These are phyloP conservation scores for Zeus faber DNA, from an alignment of 2,113 vertebrate species.

Conservation along the genomic window DNA sequence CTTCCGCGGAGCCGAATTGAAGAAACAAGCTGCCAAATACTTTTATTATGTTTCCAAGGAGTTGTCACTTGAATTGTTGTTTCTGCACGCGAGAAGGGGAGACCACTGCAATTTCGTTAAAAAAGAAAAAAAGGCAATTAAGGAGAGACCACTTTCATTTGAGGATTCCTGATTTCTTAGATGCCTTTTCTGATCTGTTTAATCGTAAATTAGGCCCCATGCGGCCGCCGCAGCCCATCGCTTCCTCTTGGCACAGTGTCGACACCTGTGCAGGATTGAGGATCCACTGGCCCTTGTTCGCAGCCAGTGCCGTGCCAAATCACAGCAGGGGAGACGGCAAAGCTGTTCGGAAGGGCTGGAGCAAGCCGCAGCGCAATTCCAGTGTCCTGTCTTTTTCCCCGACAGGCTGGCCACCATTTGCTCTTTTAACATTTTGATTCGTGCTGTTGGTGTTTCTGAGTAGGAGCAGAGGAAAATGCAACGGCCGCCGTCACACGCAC, in stretches of 20 bases:
- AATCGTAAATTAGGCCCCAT: no score
- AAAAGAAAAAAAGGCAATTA: no score
- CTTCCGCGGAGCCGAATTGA: conserved; percentile 98
- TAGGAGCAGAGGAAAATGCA: conserved; percentile 44
- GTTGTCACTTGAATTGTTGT: conserved; percentile 66
- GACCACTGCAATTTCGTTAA: conserved; percentile 51
- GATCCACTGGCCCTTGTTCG: conserved; percentile 25
- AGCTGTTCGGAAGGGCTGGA: conserved; percentile 26
- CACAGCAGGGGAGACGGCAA: conserved; percentile 13
- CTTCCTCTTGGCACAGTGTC: conserved; percentile 33
- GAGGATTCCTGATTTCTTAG: conserved; percentile 62
- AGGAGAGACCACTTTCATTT: conserved; percentile 55
- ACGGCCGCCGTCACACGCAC: conserved; percentile 39
- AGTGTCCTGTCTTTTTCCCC: conserved; percentile 22
- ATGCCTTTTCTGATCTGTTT: conserved; percentile 52
- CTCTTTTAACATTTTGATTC: conserved; percentile 24
- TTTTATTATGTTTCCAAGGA: conserved; percentile 76
- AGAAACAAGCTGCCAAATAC: conserved; percentile 76
- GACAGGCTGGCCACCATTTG: conserved; percentile 1
- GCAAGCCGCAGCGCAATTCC: conserved; percentile 25
- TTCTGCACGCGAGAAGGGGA: conserved; percentile 53
- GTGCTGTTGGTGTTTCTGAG: conserved; percentile 43
- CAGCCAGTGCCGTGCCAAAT: conserved; percentile 39
- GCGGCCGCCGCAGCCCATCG: no score
- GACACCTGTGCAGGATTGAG: conserved; percentile 36